These are phyloP conservation scores for Batillaria attramentaria DNA, from an alignment of 1,140 invertebrate genomes.

Conservation along the genomic window DNA sequence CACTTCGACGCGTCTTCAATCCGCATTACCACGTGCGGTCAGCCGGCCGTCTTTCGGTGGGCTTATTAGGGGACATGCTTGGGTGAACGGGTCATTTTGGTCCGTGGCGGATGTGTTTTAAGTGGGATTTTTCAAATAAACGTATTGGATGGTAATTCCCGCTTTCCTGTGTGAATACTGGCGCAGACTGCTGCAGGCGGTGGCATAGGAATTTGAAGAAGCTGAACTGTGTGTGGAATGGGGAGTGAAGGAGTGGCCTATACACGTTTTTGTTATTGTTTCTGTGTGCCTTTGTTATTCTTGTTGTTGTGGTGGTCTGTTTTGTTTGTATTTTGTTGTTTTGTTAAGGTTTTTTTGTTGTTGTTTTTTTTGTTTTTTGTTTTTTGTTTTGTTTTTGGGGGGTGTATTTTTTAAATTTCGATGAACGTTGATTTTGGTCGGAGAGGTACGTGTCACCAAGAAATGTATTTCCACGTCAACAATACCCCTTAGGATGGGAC, in stretches of 20 bases:
- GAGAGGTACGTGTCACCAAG: neutral
- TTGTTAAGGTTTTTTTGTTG: neutral
- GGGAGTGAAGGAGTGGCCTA: neutral
- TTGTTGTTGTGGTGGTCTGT: neutral
- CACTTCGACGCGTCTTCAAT: neutral
- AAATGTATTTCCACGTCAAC: neutral
- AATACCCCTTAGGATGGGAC: neutral
- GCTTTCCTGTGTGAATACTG: no score
- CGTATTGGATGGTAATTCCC: no score
- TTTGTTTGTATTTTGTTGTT: neutral
- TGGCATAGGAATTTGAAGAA: no score
- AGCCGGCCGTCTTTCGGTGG: no score
- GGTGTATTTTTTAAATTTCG: neutral
- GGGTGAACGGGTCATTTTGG: no score
- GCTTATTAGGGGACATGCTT: no score
- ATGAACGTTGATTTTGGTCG: neutral
- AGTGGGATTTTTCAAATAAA: no score
- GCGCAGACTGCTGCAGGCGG: no score
- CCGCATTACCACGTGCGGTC: neutral
- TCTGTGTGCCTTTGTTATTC: neutral
- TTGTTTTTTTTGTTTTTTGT: neutral
- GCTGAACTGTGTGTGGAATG: slow-evolving; percentile 5
- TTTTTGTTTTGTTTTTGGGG: neutral
- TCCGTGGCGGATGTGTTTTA: neutral
- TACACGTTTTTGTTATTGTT: neutral